Evolutionary conservation across 2,113 vertebrate species (phyloP).

Genomic region (Gavia stellata): DNA sequence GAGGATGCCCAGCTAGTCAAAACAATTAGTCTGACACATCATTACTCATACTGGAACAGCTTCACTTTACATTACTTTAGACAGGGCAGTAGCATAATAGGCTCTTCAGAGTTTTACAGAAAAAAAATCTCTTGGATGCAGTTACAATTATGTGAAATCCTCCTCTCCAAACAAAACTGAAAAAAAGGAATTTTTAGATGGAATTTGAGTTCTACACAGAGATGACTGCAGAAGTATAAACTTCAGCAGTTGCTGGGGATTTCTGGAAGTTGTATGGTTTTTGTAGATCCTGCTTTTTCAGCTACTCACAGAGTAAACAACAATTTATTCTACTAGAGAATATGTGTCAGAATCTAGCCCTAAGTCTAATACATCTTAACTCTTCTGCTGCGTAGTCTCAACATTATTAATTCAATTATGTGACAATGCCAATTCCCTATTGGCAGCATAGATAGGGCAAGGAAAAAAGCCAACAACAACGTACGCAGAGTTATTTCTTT

Average conservation of each 20-base stretch:
- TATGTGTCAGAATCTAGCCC: neutral
- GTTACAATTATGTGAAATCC: neutral
- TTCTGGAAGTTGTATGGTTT: neutral
- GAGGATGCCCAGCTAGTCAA: constrained; percentile 44
- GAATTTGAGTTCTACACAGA: neutral
- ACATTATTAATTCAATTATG: neutral
- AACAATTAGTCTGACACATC: constrained; percentile 51
- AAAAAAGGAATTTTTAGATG: neutral
- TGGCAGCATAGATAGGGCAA: neutral
- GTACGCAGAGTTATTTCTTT: neutral
- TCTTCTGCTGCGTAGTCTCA: neutral
- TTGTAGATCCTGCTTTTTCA: neutral
- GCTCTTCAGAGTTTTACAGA: neutral
- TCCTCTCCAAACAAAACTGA: neutral
- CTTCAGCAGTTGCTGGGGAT: neutral
- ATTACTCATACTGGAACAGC: constrained; percentile 43
- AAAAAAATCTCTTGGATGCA: neutral
- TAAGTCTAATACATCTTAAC: neutral
- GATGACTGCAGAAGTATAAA: neutral
- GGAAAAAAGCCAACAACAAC: neutral
- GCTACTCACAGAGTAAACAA: neutral
- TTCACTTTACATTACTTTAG: constrained; percentile 12
- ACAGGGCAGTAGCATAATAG: neutral
- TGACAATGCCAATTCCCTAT: neutral
- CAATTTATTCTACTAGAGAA: neutral